Percentiles rank a stretch among this genome's conserved stretches.
These are phyloP conservation scores for Propithecus perrieri DNA, from an alignment of 2,797 vertebrate genomes.

Conservation along the genomic window DNA sequence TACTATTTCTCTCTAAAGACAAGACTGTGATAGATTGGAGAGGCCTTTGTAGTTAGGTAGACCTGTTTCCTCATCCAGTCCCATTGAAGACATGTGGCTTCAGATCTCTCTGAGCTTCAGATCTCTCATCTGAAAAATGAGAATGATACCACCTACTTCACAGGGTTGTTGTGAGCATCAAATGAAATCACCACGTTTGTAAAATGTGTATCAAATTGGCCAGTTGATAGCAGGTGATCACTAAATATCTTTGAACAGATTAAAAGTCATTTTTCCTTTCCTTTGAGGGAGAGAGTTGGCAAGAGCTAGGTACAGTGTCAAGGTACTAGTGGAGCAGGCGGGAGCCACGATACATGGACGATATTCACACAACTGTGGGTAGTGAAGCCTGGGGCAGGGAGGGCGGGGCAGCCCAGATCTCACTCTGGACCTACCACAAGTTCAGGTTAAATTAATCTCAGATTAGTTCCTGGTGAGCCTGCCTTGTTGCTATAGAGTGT, in stretches of 20 bases:
- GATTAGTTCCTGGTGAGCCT: background rate
- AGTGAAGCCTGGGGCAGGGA: too few species aligned
- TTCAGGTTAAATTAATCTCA: background rate
- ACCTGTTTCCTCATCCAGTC: background rate
- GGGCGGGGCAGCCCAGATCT: rapidly evolving
- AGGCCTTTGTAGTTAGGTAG: background rate
- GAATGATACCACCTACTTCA: background rate
- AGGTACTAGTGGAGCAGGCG: background rate
- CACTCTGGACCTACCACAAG: background rate
- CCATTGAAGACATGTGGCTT: background rate
- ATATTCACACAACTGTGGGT: background rate
- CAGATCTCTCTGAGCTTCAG: background rate
- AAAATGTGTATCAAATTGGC: background rate
- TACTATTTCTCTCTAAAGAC: background rate
- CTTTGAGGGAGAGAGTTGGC: background rate
- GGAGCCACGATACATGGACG: background rate
- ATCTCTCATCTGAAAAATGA: background rate
- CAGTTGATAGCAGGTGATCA: background rate
- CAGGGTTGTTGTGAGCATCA: background rate
- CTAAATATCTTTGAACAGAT: background rate
- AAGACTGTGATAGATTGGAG: background rate
- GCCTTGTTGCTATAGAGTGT: background rate
- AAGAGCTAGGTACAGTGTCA: background rate
- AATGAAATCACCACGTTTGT: background rate
- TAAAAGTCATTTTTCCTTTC: background rate